Conservation (phyloP, 2,113 vertebrate genomes). For the Nettapus auritus region DNA sequence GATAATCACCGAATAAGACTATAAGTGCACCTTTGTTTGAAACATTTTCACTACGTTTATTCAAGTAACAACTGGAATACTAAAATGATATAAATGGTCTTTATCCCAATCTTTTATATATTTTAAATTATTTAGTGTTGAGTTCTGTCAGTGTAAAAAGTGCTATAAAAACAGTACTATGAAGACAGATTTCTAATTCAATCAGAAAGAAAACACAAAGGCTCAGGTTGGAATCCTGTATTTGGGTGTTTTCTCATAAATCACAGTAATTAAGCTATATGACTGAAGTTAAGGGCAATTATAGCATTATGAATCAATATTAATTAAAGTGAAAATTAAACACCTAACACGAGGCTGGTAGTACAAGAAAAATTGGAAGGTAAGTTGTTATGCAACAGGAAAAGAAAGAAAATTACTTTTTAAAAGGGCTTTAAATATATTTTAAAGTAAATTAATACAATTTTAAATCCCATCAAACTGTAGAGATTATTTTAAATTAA, state of each 20-base stretch:
- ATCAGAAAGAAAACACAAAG: neutral
- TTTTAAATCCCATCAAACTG: conserved; percentile 29
- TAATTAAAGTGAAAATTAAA: neutral
- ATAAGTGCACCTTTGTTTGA: neutral
- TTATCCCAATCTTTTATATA: neutral
- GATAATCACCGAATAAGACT: neutral
- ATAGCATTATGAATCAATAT: neutral
- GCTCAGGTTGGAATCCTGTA: neutral
- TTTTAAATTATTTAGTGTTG: neutral
- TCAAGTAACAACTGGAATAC: neutral
- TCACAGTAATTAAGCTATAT: neutral
- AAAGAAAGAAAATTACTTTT: conserved; percentile 19
- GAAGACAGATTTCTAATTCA: neutral
- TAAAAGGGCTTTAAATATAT: neutral
- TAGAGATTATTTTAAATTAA: conserved; percentile 62
- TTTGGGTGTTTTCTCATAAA: neutral
- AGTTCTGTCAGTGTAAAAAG: neutral
- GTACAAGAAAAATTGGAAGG: neutral
- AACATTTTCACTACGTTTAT: neutral
- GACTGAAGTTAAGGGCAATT: neutral
- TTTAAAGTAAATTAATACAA: conserved; percentile 48
- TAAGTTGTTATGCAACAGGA: neutral
- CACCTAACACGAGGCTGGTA: neutral
- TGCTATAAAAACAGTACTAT: neutral
- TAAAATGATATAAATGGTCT: neutral